Evolutionary conservation across 2,888 invertebrate species (phyloP).

Genomic region (Anarsia innoxiella): DNA sequence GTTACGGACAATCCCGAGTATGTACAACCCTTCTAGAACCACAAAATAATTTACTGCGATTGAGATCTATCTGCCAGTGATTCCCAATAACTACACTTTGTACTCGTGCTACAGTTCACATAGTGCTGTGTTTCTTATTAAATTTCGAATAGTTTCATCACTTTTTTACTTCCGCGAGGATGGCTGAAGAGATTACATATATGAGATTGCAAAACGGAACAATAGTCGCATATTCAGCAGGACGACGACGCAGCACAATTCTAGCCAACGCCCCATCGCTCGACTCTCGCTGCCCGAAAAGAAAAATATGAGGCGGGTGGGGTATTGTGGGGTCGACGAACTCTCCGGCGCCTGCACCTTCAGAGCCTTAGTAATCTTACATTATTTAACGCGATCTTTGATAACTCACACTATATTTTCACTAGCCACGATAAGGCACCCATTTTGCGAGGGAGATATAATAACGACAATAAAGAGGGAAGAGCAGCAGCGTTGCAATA

Average conservation of each 20-base stretch:
- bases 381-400: slow-evolving; percentile 50
- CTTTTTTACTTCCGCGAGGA: slow-evolving; percentile 21
- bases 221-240: slow-evolving; percentile 61
- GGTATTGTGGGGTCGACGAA: slow-evolving; percentile 56
- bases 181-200: slow-evolving; percentile 53
- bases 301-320: slow-evolving; percentile 58
- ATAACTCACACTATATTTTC: slow-evolving; percentile 42
- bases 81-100: no score
- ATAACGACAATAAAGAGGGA: slow-evolving; percentile 24
- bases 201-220: slow-evolving; percentile 63
- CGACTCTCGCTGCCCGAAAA: slow-evolving; percentile 62
- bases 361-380: slow-evolving; percentile 47
- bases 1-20: no score
- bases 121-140: slow-evolving; percentile 10
- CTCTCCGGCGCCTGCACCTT: slow-evolving; percentile 36
- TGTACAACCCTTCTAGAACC: no score
- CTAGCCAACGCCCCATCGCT: slow-evolving; percentile 30
- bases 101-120: background rate
- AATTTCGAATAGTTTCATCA: slow-evolving; percentile 18
- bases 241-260: slow-evolving; percentile 59
- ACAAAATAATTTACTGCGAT: no score
- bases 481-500: slow-evolving; percentile 5
- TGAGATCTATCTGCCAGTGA: no score
- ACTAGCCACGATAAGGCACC: slow-evolving; percentile 27
- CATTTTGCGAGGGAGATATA: slow-evolving; percentile 26